Evolutionary conservation across 2,797 vertebrate genomes (phyloP), one percentile per base, ranked within the genome.

Genomic region (Onychomys torridus): DNA sequence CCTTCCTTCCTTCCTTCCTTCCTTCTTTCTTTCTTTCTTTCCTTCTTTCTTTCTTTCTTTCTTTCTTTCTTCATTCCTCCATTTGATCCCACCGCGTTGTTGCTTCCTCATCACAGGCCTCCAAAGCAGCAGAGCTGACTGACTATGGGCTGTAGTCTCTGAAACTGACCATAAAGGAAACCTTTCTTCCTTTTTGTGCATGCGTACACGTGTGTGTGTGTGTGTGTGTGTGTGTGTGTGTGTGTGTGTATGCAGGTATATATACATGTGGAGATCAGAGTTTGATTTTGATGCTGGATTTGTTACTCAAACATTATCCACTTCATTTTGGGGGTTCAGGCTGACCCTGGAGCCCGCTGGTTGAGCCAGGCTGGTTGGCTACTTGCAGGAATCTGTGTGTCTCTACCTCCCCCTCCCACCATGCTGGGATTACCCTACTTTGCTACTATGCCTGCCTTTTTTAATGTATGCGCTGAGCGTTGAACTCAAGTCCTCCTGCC

Each of bases 181-280:
- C 17, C 73, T 77, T 77, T 37, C 34, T 61, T 86, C n/a, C 63
- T 59, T 32, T 79, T n/a, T 11, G 21, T 78, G 81, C 34, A n/a
- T 3, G 2, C 1, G n/a, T 32, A 17, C n/a, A 23, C 43, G 43
- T 21, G 23, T 78, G 82, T 2, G 2, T 11, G 25, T 9, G 1
- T 12, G 14, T 17, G 75, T 49, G 73, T 71, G 69, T 71, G 69
- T 19, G 14, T 6, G 34, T 23, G 37, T 23, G 34, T 73, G 69
- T 40, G 19, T n/a, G 21, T 55, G 46, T 9, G 13, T 10, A 9
- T 32, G 25, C 16, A 84, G 40, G 82, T 52, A 6, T 79, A 17
- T 27, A 11, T 27, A 13, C 34, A 37, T 52, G 7, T n/a, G 13
- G 46, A 40, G 32, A 34, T 21, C 29, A 49, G 59, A 34, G 21